Evolutionary conservation across 2,113 vertebrate genomes (phyloP).

Genomic region (Cheirogaleus medius): DNA sequence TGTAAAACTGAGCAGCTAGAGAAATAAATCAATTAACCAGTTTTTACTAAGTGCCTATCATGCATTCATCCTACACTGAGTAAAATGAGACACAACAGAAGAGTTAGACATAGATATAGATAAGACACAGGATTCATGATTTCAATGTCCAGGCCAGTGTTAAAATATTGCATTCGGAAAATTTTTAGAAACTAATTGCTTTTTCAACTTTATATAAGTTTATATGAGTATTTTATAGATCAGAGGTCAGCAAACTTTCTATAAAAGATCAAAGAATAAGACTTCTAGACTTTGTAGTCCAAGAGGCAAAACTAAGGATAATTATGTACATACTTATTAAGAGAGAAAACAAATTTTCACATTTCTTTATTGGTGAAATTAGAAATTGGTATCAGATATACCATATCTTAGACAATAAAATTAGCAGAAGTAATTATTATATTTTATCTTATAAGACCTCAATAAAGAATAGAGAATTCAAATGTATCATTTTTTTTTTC

Average conservation of each 20-base stretch:
- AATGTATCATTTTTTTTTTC: constrained; percentile 2
- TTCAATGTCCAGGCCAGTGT: neutral
- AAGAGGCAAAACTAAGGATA: neutral
- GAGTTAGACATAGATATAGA: neutral
- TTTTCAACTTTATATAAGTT: neutral
- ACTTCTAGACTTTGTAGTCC: neutral
- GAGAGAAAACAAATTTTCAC: neutral
- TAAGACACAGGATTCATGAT: neutral
- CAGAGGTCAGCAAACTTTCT: neutral
- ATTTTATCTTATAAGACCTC: neutral
- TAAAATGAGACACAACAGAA: neutral
- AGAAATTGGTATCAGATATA: neutral
- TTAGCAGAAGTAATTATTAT: neutral
- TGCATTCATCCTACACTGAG: neutral
- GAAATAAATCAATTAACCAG: neutral
- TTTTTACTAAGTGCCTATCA: neutral
- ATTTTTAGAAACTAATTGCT: constrained; percentile 1
- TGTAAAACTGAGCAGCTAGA: neutral
- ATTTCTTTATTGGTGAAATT: neutral
- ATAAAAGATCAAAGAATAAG: neutral
- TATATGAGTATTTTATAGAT: neutral
- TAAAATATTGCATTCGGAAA: neutral
- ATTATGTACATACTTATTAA: neutral
- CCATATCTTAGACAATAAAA: neutral
- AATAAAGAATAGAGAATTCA: neutral